phyloP scores from a whole-genome alignment of 1,140 invertebrate species.

The Oncopodura yosiiana region DNA sequence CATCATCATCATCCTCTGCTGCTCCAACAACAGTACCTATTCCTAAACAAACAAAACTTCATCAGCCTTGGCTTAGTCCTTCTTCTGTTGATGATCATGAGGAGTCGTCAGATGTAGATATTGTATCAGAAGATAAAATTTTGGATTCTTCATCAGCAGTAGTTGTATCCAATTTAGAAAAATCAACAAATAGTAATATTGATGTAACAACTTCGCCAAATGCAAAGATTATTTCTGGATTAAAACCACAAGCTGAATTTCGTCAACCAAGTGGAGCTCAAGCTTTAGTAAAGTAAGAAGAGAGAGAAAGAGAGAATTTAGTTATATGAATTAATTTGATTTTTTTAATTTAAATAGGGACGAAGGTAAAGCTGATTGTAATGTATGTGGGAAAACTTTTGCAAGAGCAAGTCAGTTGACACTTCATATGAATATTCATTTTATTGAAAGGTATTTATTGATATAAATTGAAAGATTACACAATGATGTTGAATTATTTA shows the following conservation, averaged over 20 bases:
- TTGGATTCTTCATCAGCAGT: neutral
- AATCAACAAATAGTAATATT: too few relatives aligned
- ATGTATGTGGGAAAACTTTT: slow-evolving; percentile 83
- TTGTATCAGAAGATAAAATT: neutral
- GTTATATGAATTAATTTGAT: neutral
- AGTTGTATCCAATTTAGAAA: neutral
- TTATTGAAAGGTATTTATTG: slow-evolving; percentile 83
- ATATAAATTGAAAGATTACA: too few relatives aligned
- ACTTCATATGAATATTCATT: slow-evolving; percentile 91
- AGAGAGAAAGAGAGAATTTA: neutral
- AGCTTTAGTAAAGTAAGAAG: slow-evolving; percentile 31
- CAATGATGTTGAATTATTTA: too few relatives aligned
- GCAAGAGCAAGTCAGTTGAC: slow-evolving; percentile 77
- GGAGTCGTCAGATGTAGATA: neutral
- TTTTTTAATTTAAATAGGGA: slow-evolving; percentile 41
- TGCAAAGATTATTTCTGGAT: neutral
- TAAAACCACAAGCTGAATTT: slow-evolving; percentile 35
- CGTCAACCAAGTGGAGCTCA: slow-evolving; percentile 32
- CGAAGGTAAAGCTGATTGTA: slow-evolving; percentile 72
- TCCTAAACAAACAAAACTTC: slow-evolving; percentile 18
- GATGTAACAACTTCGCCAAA: slow-evolving; percentile 11
- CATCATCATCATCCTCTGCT: slow-evolving; percentile 16
- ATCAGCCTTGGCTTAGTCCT: slow-evolving; percentile 34
- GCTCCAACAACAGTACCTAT: slow-evolving; percentile 16
- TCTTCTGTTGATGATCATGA: neutral